A percentile compares a stretch with the other conserved stretches of the same genome.
These are phyloP conservation scores for Amblyjoppa fuscipennis DNA, from an alignment of 2,888 invertebrate genomes.

Conservation along the genomic window DNA sequence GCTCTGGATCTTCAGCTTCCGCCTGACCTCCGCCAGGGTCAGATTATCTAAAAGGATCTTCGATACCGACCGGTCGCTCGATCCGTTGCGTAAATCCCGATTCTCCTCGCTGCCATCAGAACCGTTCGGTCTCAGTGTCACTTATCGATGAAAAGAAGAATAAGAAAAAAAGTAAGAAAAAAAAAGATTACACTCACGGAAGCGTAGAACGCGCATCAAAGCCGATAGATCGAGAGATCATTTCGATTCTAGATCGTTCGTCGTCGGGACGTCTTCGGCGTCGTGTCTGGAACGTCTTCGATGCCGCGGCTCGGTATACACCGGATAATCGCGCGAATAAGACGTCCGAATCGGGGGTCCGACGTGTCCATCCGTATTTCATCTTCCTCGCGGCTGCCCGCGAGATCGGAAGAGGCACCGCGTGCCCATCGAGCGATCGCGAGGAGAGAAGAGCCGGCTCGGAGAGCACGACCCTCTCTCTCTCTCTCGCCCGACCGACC, in stretches of 20 bases:
- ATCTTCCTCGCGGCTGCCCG: constrained; percentile 42
- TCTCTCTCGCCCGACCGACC: constrained; percentile 17
- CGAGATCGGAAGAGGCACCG: constrained; percentile 37
- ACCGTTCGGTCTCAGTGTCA: neutral
- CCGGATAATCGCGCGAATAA: constrained; percentile 79
- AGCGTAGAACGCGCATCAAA: neutral
- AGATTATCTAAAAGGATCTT: no score
- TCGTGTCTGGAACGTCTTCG: neutral
- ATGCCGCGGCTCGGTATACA: neutral
- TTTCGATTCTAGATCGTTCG: constrained; percentile 3
- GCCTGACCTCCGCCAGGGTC: no score
- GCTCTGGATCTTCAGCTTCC: neutral
- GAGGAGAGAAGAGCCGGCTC: neutral
- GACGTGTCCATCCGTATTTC: constrained; percentile 65
- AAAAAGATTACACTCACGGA: neutral
- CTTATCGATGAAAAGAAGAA: neutral
- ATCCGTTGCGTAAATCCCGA: no score
- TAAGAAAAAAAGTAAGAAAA: no score
- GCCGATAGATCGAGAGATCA: neutral
- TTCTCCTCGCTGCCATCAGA: neutral
- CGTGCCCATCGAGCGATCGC: constrained; percentile 41
- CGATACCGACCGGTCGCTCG: no score
- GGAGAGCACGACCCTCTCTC: constrained; percentile 4
- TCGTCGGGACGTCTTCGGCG: neutral
- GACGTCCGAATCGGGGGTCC: constrained; percentile 74